Evolutionary conservation across 2,113 vertebrate species (phyloP).

Genomic region (Burhinus bistriatus): DNA sequence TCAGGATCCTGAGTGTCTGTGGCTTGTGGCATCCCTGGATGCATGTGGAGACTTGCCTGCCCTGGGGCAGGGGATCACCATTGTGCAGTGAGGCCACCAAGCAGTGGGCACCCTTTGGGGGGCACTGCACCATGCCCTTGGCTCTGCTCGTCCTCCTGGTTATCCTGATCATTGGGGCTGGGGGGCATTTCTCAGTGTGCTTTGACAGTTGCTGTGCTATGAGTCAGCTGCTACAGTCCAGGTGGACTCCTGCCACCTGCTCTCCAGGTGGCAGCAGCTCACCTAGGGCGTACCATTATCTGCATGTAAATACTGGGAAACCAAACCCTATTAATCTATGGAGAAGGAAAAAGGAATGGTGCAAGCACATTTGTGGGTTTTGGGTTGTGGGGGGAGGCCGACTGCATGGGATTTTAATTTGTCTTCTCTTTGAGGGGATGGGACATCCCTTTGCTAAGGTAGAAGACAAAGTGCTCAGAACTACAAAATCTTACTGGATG

Average conservation of each 20-base stretch:
- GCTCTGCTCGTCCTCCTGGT: not conserved
- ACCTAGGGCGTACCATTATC: not conserved
- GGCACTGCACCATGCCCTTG: not conserved
- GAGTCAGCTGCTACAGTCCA: not conserved
- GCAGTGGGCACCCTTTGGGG: not conserved
- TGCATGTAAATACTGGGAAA: not conserved
- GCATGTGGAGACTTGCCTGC: not conserved
- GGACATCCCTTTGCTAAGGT: not conserved
- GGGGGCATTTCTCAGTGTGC: not conserved
- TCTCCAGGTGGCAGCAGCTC: not conserved
- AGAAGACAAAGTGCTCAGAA: not conserved
- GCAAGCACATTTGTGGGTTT: not conserved
- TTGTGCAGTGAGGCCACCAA: not conserved
- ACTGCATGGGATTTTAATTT: not conserved
- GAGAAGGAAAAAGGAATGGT: not conserved
- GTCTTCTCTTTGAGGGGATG: not conserved
- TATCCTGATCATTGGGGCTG: not conserved
- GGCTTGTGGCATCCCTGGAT: not conserved
- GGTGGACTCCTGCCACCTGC: too few relatives aligned
- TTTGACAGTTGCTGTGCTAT: not conserved
- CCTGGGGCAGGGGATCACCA: not conserved
- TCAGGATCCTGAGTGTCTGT: fast-evolving
- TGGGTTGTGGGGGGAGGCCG: not conserved
- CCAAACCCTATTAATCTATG: not conserved
- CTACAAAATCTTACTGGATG: not conserved